phyloP scores from a whole-genome alignment of 2,797 vertebrate genomes.

The Petrocephalus sullivani region DNA sequence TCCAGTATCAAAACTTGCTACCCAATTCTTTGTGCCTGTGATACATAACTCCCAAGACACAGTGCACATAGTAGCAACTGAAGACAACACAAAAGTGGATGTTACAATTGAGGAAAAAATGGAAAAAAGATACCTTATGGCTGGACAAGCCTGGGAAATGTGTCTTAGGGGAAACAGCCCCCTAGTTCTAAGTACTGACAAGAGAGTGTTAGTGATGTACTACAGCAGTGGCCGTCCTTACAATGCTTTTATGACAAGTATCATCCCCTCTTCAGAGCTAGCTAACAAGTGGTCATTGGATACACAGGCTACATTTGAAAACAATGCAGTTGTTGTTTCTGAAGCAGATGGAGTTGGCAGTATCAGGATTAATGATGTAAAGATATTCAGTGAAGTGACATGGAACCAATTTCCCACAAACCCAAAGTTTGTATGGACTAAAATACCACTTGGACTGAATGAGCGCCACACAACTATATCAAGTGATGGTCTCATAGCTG shows the following conservation, averaged over 20 bases:
- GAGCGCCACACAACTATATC: slow-evolving; percentile 28
- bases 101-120: neutral
- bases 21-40: slow-evolving; percentile 39
- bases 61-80: slow-evolving; percentile 35
- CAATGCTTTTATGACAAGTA: slow-evolving; percentile 40
- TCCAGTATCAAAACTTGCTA: slow-evolving; percentile 35
- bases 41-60: slow-evolving; percentile 29
- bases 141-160: neutral
- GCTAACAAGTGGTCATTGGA: slow-evolving; percentile 42
- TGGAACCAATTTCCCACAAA: slow-evolving; percentile 33
- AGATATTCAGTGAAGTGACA: neutral
- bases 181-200: slow-evolving; percentile 32
- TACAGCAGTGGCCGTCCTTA: slow-evolving; percentile 32
- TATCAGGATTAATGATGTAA: neutral
- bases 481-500: slow-evolving; percentile 29
- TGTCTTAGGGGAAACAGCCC: neutral
- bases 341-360: slow-evolving; percentile 23
- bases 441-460: slow-evolving; percentile 3
- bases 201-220: slow-evolving; percentile 49
- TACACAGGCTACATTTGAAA: slow-evolving; percentile 23
- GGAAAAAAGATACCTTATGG: neutral
- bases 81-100: slow-evolving; percentile 39
- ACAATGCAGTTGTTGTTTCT: slow-evolving; percentile 34
- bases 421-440: slow-evolving; percentile 36
- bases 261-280: slow-evolving; percentile 39